Percentiles rank a stretch among this genome's conserved stretches.
Conservation (phyloP, 2,888 invertebrate genomes). For the Linnaemya tessellans region DNA sequence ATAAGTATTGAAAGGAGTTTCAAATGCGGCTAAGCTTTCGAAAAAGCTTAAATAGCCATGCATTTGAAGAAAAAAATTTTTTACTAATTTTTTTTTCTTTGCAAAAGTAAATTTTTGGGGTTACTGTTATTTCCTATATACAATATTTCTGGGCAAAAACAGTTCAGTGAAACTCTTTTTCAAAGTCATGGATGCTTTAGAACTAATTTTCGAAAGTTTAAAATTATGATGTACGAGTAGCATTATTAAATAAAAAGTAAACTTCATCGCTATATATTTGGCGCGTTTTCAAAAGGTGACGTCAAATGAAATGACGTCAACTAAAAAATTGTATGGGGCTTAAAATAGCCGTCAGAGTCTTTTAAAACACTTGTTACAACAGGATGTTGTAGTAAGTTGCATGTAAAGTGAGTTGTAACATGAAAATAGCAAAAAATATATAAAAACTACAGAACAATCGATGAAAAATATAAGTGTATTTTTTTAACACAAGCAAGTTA, state of each 20-base stretch:
- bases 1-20: too few relatives aligned
- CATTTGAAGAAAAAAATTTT: too few relatives aligned
- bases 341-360: conserved; percentile 58
- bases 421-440: neutral
- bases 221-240: too few relatives aligned
- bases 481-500: neutral
- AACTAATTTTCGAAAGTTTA: too few relatives aligned
- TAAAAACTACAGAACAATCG: conserved; percentile 44
- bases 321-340: conserved; percentile 3
- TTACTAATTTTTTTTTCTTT: too few relatives aligned
- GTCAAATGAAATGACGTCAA: conserved; percentile 38
- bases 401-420: conserved; percentile 32
- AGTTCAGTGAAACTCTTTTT: too few relatives aligned
- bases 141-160: too few relatives aligned
- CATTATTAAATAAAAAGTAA: conserved; percentile 12
- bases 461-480: conserved; percentile 10
- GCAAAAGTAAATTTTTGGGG: too few relatives aligned
- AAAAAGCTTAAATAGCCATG: too few relatives aligned
- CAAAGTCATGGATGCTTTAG: too few relatives aligned
- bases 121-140: too few relatives aligned
- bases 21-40: too few relatives aligned
- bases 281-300: conserved; percentile 61
- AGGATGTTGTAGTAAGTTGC: conserved; percentile 60
- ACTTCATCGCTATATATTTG: conserved; percentile 43
- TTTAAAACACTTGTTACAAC: conserved; percentile 71